These are phyloP conservation scores for Zaprionus lachaisei DNA, from an alignment of 1,140 invertebrate species.

Conservation along the genomic window DNA sequence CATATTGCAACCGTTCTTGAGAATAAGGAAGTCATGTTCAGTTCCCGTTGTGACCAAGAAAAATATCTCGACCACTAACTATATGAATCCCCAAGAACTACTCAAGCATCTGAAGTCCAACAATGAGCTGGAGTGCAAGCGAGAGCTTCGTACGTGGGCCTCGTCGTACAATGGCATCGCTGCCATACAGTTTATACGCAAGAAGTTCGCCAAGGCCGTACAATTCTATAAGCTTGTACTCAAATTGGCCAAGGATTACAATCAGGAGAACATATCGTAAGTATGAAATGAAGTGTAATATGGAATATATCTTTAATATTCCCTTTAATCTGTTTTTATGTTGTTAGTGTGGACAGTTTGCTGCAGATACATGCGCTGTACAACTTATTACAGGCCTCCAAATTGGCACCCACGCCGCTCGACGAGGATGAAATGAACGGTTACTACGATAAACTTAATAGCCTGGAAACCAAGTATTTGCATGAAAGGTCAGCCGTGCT, in stretches of 20 bases:
- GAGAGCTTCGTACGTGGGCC: constrained; percentile 87
- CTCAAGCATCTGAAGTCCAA: constrained; percentile 88
- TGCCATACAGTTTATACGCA: constrained; percentile 87
- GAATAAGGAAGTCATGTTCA: constrained; percentile 90
- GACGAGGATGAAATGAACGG: constrained; percentile 4
- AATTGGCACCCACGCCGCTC: constrained; percentile 9
- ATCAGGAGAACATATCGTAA: constrained; percentile 62
- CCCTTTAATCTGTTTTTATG: background rate
- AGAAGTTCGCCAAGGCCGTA: constrained; percentile 86
- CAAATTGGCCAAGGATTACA: constrained; percentile 67
- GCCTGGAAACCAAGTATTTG: constrained; percentile 88
- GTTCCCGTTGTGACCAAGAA: constrained; percentile 87
- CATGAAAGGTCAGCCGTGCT: constrained; percentile 51
- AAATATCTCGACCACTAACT: constrained; percentile 54
- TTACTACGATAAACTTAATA: constrained; percentile 54
- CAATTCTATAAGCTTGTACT: constrained; percentile 87
- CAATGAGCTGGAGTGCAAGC: constrained; percentile 88
- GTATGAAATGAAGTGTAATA: background rate
- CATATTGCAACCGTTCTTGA: constrained; percentile 88
- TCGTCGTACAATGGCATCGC: constrained; percentile 88
- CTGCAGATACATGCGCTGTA: constrained; percentile 89
- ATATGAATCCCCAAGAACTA: constrained; percentile 87
- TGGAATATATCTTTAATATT: background rate
- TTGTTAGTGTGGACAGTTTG: constrained; percentile 84
- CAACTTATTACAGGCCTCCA: constrained; percentile 86